Evolutionary conservation across 2,113 vertebrate genomes (phyloP).

Genomic region (Pycnonotus jocosus): DNA sequence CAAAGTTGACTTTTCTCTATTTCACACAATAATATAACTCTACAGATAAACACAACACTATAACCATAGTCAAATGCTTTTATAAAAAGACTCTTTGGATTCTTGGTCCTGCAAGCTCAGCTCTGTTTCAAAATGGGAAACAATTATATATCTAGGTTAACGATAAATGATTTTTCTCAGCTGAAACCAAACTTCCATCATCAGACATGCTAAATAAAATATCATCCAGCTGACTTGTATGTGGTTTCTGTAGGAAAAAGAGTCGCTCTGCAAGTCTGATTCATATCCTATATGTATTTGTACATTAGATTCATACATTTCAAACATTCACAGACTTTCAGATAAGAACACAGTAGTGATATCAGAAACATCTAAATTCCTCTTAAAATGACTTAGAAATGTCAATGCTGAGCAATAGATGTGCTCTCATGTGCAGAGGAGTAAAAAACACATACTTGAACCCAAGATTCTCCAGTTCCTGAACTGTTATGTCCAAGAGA

Average conservation of each 20-base stretch:
- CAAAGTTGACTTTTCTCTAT: background rate
- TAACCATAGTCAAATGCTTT: background rate
- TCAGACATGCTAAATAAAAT: background rate
- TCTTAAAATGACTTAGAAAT: background rate
- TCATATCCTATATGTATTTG: background rate
- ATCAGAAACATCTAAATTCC: background rate
- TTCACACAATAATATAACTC: background rate
- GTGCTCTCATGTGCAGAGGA: background rate
- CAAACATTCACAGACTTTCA: background rate
- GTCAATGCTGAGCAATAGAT: background rate
- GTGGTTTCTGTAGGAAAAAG: background rate
- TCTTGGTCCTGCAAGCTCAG: background rate
- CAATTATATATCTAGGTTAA: background rate
- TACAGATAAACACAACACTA: background rate
- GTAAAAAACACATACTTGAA: slow-evolving; percentile 39
- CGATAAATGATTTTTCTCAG: background rate
- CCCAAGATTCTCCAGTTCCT: slow-evolving; percentile 41
- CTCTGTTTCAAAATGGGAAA: background rate
- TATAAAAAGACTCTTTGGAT: background rate
- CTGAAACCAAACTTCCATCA: background rate
- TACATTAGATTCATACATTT: background rate
- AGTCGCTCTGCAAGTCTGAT: background rate
- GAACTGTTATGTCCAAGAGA: slow-evolving; percentile 47
- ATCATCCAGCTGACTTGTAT: background rate
- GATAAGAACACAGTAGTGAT: background rate